Evolutionary conservation across 1,140 invertebrate genomes (phyloP).

Genomic region (Reticulitermes speratus): DNA sequence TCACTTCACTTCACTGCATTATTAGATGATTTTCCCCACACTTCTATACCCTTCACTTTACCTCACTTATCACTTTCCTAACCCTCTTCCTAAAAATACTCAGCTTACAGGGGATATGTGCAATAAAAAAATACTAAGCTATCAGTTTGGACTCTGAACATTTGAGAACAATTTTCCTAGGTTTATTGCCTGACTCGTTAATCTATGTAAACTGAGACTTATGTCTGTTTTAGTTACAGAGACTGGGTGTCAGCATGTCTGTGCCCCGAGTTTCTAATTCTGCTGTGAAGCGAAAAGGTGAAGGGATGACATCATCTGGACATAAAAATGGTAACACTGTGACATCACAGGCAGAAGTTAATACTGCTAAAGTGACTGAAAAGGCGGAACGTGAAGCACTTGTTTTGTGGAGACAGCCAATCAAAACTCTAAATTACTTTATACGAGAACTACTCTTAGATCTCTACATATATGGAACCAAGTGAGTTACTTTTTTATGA

Average conservation of each 20-base stretch:
- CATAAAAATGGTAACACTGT: slow-evolving; percentile 1
- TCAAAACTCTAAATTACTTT: slow-evolving; percentile 63
- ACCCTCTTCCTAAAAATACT: too few species aligned
- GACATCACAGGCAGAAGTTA: background rate
- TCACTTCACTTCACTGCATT: too few species aligned
- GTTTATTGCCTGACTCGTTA: too few species aligned
- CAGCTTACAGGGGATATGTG: too few species aligned
- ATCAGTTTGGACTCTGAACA: too few species aligned
- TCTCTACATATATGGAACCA: slow-evolving; percentile 31
- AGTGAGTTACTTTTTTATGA: slow-evolving; percentile 25
- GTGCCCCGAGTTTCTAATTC: slow-evolving; percentile 14
- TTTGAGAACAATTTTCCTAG: too few species aligned
- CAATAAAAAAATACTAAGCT: too few species aligned
- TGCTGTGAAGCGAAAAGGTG: slow-evolving; percentile 1
- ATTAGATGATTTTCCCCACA: too few species aligned
- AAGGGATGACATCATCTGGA: background rate
- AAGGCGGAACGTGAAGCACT: slow-evolving; percentile 60
- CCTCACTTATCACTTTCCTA: too few species aligned
- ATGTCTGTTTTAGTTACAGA: slow-evolving; percentile 42
- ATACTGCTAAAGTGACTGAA: slow-evolving; percentile 43
- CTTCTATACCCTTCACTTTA: too few species aligned
- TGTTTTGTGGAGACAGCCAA: slow-evolving; percentile 83
- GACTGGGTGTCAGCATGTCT: slow-evolving; percentile 47
- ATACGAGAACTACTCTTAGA: slow-evolving; percentile 31
- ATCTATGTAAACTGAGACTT: too few species aligned